Conservation (phyloP, 2,888 invertebrate genomes). For the Calliopum simillimum region DNA sequence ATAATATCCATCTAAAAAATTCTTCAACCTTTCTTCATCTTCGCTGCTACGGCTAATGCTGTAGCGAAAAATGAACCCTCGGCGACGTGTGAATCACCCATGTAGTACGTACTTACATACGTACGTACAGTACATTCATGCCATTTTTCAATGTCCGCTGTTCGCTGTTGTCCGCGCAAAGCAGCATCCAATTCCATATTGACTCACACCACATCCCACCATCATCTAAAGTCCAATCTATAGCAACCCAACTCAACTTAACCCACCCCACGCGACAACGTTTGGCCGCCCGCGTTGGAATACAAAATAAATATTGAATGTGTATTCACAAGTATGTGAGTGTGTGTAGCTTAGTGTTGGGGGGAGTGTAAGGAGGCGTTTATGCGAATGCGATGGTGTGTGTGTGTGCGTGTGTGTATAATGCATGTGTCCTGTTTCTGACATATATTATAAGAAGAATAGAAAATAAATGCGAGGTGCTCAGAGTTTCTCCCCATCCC, state of each 20-base stretch:
- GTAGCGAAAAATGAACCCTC: slow-evolving; percentile 21
- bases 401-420: slow-evolving; percentile 53
- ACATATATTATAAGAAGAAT: slow-evolving; percentile 64
- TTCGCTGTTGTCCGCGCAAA: slow-evolving; percentile 54
- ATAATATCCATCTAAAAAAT: slow-evolving; percentile 11
- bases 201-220: slow-evolving; percentile 30
- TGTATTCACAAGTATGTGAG: slow-evolving; percentile 39
- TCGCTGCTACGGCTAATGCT: slow-evolving; percentile 13
- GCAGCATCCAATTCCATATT: slow-evolving; percentile 21
- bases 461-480: slow-evolving; percentile 62
- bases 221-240: not conserved
- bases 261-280: slow-evolving; percentile 32
- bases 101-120: slow-evolving; percentile 34
- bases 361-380: not conserved
- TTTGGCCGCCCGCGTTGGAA: slow-evolving; percentile 51
- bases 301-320: slow-evolving; percentile 60
- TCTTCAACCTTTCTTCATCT: slow-evolving; percentile 30
- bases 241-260: not conserved
- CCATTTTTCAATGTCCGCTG: slow-evolving; percentile 59
- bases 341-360: not conserved
- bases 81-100: slow-evolving; percentile 57
- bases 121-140: slow-evolving; percentile 51
- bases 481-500: slow-evolving; percentile 53
- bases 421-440: slow-evolving; percentile 58
- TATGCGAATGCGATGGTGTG: slow-evolving; percentile 28